Percentiles rank a stretch among this genome's conserved stretches.
phyloP scores from a whole-genome alignment of 2,888 invertebrate species.

The Ectropis crepuscularia region DNA sequence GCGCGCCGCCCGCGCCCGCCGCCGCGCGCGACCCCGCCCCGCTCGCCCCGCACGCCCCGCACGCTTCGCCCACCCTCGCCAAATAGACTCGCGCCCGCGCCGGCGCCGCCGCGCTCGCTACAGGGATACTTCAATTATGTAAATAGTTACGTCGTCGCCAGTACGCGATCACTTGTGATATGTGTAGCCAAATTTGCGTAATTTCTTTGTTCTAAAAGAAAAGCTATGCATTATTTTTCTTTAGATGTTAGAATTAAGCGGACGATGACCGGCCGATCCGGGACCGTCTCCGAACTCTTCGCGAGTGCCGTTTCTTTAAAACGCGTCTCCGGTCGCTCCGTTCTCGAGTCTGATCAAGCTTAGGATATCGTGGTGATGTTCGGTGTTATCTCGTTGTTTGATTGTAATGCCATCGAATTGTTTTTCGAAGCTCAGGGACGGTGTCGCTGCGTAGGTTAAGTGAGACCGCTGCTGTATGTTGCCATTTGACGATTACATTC shows the following conservation, averaged over 20 bases:
- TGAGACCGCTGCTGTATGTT: slow-evolving; percentile 78
- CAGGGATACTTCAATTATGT: slow-evolving; percentile 82
- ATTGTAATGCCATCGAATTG: slow-evolving; percentile 46
- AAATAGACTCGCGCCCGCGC: slow-evolving; percentile 56
- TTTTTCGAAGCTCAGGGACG: slow-evolving; percentile 62
- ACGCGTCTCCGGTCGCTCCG: slow-evolving; percentile 52
- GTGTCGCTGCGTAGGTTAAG: slow-evolving; percentile 66
- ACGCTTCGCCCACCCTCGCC: slow-evolving; percentile 61
- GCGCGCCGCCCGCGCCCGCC: slow-evolving; percentile 57
- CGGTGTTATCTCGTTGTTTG: slow-evolving; percentile 44
- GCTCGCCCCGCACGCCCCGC: slow-evolving; percentile 58
- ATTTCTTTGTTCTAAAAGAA: slow-evolving; percentile 84
- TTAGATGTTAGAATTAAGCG: slow-evolving; percentile 63
- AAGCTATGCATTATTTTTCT: slow-evolving; percentile 79
- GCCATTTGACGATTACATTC: slow-evolving; percentile 81
- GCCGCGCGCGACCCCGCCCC: slow-evolving; percentile 55
- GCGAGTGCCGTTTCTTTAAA: slow-evolving; percentile 47
- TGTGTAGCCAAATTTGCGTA: slow-evolving; percentile 84
- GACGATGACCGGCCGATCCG: slow-evolving; percentile 50
- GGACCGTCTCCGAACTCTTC: slow-evolving; percentile 49
- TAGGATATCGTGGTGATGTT: slow-evolving; percentile 52
- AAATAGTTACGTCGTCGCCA: slow-evolving; percentile 66
- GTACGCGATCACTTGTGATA: slow-evolving; percentile 84
- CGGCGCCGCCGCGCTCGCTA: slow-evolving; percentile 64
- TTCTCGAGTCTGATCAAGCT: slow-evolving; percentile 57